Base-by-base conservation (phyloP, 2,797 vertebrate species). In the Amblyraja radiata region DNA sequence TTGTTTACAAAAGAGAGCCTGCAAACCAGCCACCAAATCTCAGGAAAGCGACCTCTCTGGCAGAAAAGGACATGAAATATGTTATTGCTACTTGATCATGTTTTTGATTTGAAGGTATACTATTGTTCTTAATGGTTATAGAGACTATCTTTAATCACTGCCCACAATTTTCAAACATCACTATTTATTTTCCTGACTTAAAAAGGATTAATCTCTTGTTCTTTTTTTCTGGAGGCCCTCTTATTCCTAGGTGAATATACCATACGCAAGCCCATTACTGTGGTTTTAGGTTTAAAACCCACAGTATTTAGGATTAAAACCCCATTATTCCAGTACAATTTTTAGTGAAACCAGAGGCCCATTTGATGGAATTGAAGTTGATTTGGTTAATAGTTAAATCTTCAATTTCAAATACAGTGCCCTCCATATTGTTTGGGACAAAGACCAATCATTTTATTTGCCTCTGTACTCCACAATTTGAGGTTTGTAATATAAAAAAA, bases 71-170 rank as follows among this genome's bases (percentile, higher is more conserved):
- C 61, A 88, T 68, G 61, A 88, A 68, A 2, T 68, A n/a, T 36
- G 10, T 65, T 68, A 88, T 36, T 88, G 61, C 84, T 36, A 88
- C 61, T 36, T 88, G 84, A 88, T 88, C 61, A 68, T 68, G 84
- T n/a, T 16, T 88, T 65, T 32, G 84, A 88, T 88, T 65, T 88
- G n/a, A 68, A 36, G 63, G 28, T 21, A 88, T n/a, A 88, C 18
- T 32, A 65, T 88, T 88, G 54, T 23, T 81, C 54, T 63, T 18
- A 25, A 23, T 84, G 13, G 28, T 65, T 36, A 13, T 9, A 8
- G 18, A 83, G n/a, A 28, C 14, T 23, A n/a, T 65, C n/a, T 84
- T 13, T 21, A 36, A 21, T n/a, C 1, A n/a, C 61, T 18, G 16
- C 61, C 25, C 61, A 65, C 16, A 65, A 88, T 18, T 36, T 65